These are phyloP conservation scores for Nemapogon koenigi DNA, from an alignment of 2,888 invertebrate species.

Conservation along the genomic window DNA sequence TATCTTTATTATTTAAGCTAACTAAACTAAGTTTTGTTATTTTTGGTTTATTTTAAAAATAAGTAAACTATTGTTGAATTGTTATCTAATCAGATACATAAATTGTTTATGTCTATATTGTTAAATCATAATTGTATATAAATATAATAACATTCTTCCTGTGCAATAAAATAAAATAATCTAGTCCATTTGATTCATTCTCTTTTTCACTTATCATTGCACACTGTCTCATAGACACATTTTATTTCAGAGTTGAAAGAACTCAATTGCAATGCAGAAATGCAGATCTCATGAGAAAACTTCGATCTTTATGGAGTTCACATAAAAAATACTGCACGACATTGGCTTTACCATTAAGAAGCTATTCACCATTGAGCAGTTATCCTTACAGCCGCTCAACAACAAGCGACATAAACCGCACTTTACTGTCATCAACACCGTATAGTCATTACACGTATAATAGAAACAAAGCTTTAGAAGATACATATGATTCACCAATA, in stretches of 20 bases:
- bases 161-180: constrained; percentile 30
- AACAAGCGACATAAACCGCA: constrained; percentile 48
- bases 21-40: background rate
- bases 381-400: constrained; percentile 52
- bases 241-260: constrained; percentile 65
- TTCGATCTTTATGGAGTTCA: constrained; percentile 66
- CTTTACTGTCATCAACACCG: constrained; percentile 47
- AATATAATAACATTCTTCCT: constrained; percentile 19
- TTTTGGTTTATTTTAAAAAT: background rate
- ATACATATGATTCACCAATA: constrained; percentile 11
- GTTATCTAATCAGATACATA: constrained; percentile 13
- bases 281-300: constrained; percentile 66
- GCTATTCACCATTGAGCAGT: constrained; percentile 48
- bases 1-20: background rate
- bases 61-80: constrained; percentile 5
- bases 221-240: too few relatives aligned
- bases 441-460: constrained; percentile 38
- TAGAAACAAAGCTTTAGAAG: constrained; percentile 27
- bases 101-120: background rate
- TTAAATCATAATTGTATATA: background rate
- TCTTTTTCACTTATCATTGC: constrained; percentile 11
- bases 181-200: constrained; percentile 8
- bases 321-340: constrained; percentile 66
- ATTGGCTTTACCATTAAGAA: constrained; percentile 34
- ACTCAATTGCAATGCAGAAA: constrained; percentile 67